Evolutionary conservation across 2,113 vertebrate species (phyloP).

Genomic region (Eira barbara): DNA sequence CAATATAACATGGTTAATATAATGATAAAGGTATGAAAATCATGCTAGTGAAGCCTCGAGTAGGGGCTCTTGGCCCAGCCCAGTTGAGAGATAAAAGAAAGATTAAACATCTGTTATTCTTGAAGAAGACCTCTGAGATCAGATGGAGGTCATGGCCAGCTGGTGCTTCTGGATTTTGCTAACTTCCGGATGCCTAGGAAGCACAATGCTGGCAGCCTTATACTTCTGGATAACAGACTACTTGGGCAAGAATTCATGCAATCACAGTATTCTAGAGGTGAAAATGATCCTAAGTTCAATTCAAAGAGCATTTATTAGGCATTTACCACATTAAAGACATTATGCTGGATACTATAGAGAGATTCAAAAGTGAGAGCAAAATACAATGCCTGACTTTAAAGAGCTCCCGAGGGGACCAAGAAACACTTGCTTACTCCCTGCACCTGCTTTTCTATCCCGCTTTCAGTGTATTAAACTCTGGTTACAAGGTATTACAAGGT

Average conservation of each 20-base stretch:
- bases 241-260: neutral
- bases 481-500: neutral
- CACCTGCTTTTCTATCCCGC: neutral
- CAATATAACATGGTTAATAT: neutral
- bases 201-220: neutral
- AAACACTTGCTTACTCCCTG: neutral
- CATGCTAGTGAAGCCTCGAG: neutral
- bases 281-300: neutral
- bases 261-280: neutral
- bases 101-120: neutral
- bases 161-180: neutral
- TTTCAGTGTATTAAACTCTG: neutral
- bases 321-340: neutral
- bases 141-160: neutral
- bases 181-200: neutral
- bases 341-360: neutral
- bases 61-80: neutral
- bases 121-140: neutral
- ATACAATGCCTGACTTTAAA: neutral
- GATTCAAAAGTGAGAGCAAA: neutral
- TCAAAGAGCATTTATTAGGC: neutral
- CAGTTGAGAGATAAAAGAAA: neutral
- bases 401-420: neutral
- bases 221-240: neutral
- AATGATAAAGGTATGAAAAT: neutral